Evolutionary conservation across 2,888 invertebrate species (phyloP), one percentile per base, ranked within the genome.

Genomic region (Heliconius sara): DNA sequence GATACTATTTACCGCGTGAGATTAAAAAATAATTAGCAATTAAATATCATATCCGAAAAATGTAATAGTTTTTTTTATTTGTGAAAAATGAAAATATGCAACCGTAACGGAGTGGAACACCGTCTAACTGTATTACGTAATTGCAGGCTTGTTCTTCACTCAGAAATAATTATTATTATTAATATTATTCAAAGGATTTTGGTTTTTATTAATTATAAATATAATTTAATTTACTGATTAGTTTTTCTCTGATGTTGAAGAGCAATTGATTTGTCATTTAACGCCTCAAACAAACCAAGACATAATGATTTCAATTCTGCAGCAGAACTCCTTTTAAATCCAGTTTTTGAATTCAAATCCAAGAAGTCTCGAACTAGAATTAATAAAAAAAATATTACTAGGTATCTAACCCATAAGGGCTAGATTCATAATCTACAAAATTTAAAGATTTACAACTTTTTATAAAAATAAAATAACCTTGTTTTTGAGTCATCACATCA

Each of bases 221-320:
- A 68, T n/a, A 16, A 71, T 65, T 25, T 52, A 72, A 88, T 92
- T 88, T 95, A 97, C 97, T 97, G 97, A 91, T 98, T 98, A 9
- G 98, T 97, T 92, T 98, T 97, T 86, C 97, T 96, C 86, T 98
- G 98, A 92, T 98, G 98, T 82, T 97, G 96, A 47, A 98, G 91
- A 1, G 98, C 98, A 80, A 98, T 95, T 74, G 97, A 97, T 92
- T 98, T 98, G 88, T 98, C 98, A 91, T 97, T 98, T 63, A 98
- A 94, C 72, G 98, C 97, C 89, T 98, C 98, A 85, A 98, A 95
- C 65, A 98, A 92, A 10, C 98, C 98, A 76, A 97, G 93, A 84
- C 98, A 97, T 27, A 98, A 91, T 2, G 97, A 97, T 86, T 97
- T 97, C 68, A 98, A 93, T 90, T 98, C 98, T 22, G 96, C 95